phyloP scores from a whole-genome alignment of 1,140 invertebrate genomes.

The Coelopa frigida region DNA sequence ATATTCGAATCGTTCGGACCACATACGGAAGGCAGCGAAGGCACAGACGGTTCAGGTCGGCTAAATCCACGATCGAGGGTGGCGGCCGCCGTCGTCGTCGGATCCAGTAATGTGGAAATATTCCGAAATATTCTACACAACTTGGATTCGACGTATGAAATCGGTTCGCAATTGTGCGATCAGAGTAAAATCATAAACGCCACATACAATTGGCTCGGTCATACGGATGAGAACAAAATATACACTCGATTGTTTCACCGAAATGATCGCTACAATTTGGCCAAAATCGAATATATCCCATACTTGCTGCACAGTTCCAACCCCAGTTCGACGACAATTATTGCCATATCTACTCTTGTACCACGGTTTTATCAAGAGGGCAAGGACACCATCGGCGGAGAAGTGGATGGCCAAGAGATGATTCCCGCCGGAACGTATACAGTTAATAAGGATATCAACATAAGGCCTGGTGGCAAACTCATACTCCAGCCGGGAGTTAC shows the following conservation, averaged over 20 bases:
- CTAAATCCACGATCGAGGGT: constrained; percentile 82
- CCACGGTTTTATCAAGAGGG: constrained; percentile 64
- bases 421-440: constrained; percentile 72
- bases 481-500: constrained; percentile 80
- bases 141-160: constrained; percentile 78
- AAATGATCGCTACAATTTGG: constrained; percentile 86
- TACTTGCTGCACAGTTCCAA: constrained; percentile 79
- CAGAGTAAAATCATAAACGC: constrained; percentile 92
- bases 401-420: constrained; percentile 79
- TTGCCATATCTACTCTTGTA: constrained; percentile 60
- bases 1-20: constrained; percentile 80
- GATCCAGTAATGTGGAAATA: constrained; percentile 84
- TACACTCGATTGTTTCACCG: constrained; percentile 79
- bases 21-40: constrained; percentile 53
- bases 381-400: constrained; percentile 70
- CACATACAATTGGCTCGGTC: constrained; percentile 90
- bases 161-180: constrained; percentile 90
- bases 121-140: constrained; percentile 92
- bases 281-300: constrained; percentile 77
- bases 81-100: constrained; percentile 80
- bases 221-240: constrained; percentile 65
- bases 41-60: constrained; percentile 31
- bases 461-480: constrained; percentile 78
- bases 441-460: constrained; percentile 84
- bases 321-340: constrained; percentile 63